Percentiles rank a stretch among this genome's conserved stretches.
Evolutionary conservation across 2,113 vertebrate species (phyloP).

Genomic region (Tautogolabrus adspersus): DNA sequence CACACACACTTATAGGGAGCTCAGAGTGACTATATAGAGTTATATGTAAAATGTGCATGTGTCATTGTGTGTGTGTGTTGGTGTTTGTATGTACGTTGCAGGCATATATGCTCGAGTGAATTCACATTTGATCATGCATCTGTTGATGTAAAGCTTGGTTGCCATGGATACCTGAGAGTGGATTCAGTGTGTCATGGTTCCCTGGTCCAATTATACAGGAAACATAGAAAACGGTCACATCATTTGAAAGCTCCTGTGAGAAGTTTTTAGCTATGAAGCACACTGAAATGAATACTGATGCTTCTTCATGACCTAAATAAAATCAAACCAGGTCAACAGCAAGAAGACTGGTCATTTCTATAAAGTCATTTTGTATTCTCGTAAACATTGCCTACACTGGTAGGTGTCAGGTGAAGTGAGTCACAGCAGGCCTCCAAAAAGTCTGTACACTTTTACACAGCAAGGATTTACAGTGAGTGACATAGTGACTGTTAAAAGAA

Average conservation of each 20-base stretch:
- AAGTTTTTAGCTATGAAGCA: too few species aligned
- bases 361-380: too few species aligned
- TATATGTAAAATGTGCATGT: neutral
- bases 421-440: too few species aligned
- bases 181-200: slow-evolving; percentile 30
- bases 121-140: slow-evolving; percentile 12
- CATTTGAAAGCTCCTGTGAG: neutral
- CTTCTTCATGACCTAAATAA: too few species aligned
- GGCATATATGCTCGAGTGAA: neutral
- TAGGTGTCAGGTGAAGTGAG: too few species aligned
- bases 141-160: slow-evolving; percentile 36
- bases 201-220: slow-evolving; percentile 20
- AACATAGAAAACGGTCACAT: neutral
- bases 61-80: neutral
- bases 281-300: too few species aligned
- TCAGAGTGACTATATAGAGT: neutral
- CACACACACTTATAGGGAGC: too few species aligned
- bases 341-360: neutral
- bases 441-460: too few species aligned
- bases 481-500: too few species aligned
- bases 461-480: too few species aligned
- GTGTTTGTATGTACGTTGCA: neutral
- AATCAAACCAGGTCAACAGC: neutral
- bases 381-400: too few species aligned
- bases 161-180: slow-evolving; percentile 50